Percentiles rank a stretch among this genome's conserved stretches.
These are phyloP conservation scores for Hoplodrina ambigua DNA, from an alignment of 2,888 invertebrate genomes.

Conservation along the genomic window DNA sequence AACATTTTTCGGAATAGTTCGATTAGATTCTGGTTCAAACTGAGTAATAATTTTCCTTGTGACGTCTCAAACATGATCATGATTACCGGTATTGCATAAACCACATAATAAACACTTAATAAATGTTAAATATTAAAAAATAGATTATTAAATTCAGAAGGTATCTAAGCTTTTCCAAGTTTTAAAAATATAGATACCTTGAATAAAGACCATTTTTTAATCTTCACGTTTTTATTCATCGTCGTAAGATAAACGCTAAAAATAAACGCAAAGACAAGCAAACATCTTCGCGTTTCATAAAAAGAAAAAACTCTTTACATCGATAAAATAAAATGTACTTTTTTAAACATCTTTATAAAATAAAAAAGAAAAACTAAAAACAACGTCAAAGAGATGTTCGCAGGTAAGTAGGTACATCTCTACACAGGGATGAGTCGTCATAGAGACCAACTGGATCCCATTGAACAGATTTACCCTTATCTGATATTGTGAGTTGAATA, in stretches of 20 bases:
- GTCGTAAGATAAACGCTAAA: slow-evolving; percentile 33
- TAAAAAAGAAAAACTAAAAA: slow-evolving; percentile 27
- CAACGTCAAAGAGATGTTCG: slow-evolving; percentile 57
- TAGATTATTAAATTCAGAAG: no score
- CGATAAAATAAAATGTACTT: slow-evolving; percentile 36
- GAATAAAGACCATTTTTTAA: background rate
- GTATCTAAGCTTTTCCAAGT: background rate
- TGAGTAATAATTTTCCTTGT: background rate
- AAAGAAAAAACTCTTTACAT: slow-evolving; percentile 21
- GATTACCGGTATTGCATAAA: background rate
- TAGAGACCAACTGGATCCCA: slow-evolving; percentile 82
- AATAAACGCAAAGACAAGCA: slow-evolving; percentile 14
- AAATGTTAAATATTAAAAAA: no score
- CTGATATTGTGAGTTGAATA: slow-evolving; percentile 85
- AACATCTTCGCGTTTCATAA: slow-evolving; percentile 15
- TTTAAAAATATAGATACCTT: background rate
- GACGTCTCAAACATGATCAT: background rate
- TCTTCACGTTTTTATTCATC: slow-evolving; percentile 6
- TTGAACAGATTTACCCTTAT: slow-evolving; percentile 85
- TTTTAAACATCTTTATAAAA: slow-evolving; percentile 36
- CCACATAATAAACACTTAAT: no score
- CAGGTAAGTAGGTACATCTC: slow-evolving; percentile 53
- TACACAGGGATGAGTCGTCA: slow-evolving; percentile 79
- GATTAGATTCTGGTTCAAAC: background rate
- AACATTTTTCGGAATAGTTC: background rate